A percentile compares a stretch with the other conserved stretches of the same genome.
Conservation (phyloP, 2,797 vertebrate genomes). For the Diglossa cyanea region DNA sequence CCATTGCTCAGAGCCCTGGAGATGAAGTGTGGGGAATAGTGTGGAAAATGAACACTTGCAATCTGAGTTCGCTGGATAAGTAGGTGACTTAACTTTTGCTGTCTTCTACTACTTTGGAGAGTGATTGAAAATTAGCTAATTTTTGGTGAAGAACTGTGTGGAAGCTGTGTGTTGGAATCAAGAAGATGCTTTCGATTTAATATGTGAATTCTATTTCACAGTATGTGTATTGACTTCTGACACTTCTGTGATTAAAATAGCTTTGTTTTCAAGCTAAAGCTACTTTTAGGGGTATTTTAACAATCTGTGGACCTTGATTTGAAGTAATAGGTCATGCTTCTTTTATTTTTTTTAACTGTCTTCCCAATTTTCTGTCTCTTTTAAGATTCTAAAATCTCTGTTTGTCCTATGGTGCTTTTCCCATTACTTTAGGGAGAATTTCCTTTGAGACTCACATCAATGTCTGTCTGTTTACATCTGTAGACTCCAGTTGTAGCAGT, state of each 20-base stretch:
- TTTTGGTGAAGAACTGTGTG: background rate
- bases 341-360: background rate
- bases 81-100: conserved; percentile 74
- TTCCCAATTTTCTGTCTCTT: background rate
- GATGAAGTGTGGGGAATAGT: conserved; percentile 92
- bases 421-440: background rate
- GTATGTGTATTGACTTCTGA: background rate
- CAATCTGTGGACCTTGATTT: background rate
- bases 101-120: background rate
- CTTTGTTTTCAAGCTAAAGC: background rate
- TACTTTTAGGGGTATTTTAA: background rate
- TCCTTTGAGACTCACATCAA: background rate
- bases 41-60: conserved; percentile 84
- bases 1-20: conserved; percentile 83
- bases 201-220: background rate
- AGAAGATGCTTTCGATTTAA: background rate
- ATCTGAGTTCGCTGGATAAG: conserved; percentile 88
- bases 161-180: background rate
- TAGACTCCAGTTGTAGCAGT: background rate
- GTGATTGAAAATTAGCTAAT: background rate
- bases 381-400: background rate
- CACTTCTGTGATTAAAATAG: background rate
- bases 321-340: background rate
- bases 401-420: background rate
- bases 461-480: background rate